These are phyloP conservation scores for Tetrapedia diversipes DNA, from an alignment of 2,888 invertebrate genomes.

Conservation along the genomic window DNA sequence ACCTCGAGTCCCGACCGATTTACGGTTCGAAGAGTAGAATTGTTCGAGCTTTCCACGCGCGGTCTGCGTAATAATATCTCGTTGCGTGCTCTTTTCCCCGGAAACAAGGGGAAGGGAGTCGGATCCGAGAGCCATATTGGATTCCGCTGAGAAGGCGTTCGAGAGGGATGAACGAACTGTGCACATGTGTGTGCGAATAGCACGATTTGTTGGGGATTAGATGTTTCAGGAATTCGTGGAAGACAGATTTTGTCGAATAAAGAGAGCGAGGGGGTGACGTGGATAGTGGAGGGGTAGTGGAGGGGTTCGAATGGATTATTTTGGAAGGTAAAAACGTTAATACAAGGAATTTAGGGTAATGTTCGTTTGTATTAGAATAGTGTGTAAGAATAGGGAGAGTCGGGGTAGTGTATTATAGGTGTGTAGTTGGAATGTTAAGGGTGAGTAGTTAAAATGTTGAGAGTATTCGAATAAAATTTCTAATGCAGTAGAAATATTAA, in stretches of 20 bases:
- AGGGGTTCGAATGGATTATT: too few relatives aligned
- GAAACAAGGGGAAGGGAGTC: not conserved
- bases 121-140: not conserved
- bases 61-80: conserved; percentile 39
- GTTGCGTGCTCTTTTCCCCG: conserved; percentile 15
- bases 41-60: conserved; percentile 27
- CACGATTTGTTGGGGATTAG: not conserved
- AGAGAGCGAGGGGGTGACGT: too few relatives aligned
- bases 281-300: too few relatives aligned
- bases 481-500: not conserved
- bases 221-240: not conserved
- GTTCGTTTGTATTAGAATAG: too few relatives aligned
- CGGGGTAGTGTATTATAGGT: too few relatives aligned
- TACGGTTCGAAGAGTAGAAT: conserved; percentile 41
- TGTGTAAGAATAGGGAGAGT: too few relatives aligned
- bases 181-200: not conserved
- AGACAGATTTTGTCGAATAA: not conserved
- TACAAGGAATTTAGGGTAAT: too few relatives aligned
- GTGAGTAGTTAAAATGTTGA: too few relatives aligned
- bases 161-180: not conserved
- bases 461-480: too few relatives aligned
- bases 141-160: not conserved
- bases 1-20: conserved; percentile 39
- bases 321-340: too few relatives aligned
- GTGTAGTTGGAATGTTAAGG: too few relatives aligned